Evolutionary conservation across 2,888 invertebrate species (phyloP), one percentile per base, ranked within the genome.

Genomic region (Eudemis profundana): DNA sequence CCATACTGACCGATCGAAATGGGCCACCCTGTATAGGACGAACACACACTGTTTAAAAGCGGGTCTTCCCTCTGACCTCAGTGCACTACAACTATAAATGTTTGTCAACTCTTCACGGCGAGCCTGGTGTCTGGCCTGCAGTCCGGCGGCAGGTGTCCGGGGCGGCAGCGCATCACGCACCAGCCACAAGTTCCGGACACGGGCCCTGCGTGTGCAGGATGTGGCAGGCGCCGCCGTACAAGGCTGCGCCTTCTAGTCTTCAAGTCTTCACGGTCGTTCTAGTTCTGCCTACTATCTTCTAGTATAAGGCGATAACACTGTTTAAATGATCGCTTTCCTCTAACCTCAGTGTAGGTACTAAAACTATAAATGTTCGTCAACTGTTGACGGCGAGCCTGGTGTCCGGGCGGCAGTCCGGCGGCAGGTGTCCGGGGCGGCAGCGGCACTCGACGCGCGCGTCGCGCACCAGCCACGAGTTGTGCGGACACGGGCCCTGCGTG

Each of bases 141-240:
- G 38, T 76, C 76, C 0, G 79, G 75, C 0, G 78, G 70, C 3
- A 68, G 27, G 5, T 53, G 75, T 1, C 85, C 86, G 0, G 96
- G 96, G 65, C 94, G 92, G 74, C 97, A 96, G 69, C 95, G 95
- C 51, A 49, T 88, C 85, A 40, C 76, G 71, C 33, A 81, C 77
- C n/a, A 92, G 84, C 92, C 92, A 92, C 70, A 96, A 94, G 0
- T 96, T 93, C 92, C 0, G 93, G 87, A 74, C 97, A 97, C 0
- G 97, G 96, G 0, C 97, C 97, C 72, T 95, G 95, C 0, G 95
- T 94, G 81, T 96, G 95, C 14, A 97, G 89, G 72, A 95, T 95
- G 79, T 95, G 94, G 80, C 97, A 97, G n/a, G 94, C 94, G 7
- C 94, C 94, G 68, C 94, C 94, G 74, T 94, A 93, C 4, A 27